phyloP scores from a whole-genome alignment of 2,113 vertebrate species.

The Lynx canadensis region DNA sequence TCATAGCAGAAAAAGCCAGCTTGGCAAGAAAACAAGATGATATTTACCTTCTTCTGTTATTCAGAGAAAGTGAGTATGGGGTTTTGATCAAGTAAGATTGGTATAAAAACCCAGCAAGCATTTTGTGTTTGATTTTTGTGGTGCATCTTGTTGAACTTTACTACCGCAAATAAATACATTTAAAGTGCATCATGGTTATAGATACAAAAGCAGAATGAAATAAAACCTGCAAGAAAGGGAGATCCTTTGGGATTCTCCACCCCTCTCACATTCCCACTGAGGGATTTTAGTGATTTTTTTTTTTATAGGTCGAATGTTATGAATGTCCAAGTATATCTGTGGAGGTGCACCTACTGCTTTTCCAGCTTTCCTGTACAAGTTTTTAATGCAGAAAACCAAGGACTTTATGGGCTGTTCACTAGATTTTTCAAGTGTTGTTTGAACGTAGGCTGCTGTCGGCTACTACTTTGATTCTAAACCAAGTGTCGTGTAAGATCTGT shows the following conservation, averaged over 20 bases:
- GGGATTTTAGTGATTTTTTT: neutral
- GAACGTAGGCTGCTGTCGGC: neutral
- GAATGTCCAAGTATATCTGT: neutral
- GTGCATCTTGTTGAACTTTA: slow-evolving; percentile 12
- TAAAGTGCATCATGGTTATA: neutral
- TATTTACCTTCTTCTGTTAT: neutral
- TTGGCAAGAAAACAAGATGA: neutral
- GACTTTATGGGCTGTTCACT: neutral
- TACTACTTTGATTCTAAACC: neutral
- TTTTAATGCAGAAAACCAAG: neutral
- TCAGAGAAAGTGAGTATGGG: neutral
- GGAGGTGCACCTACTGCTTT: neutral
- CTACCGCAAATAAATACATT: neutral
- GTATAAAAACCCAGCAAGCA: neutral
- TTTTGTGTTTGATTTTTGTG: neutral
- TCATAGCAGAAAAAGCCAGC: neutral
- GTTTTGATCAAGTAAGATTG: slow-evolving; percentile 8
- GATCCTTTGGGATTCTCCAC: neutral
- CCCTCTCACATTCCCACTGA: neutral
- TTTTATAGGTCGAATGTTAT: neutral
- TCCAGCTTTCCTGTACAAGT: neutral
- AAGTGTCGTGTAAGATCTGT: neutral
- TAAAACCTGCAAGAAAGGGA: neutral
- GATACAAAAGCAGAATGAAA: neutral
- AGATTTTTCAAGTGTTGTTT: neutral